Conservation (phyloP, 2,113 vertebrate genomes). For the Leucosticte australis region DNA sequence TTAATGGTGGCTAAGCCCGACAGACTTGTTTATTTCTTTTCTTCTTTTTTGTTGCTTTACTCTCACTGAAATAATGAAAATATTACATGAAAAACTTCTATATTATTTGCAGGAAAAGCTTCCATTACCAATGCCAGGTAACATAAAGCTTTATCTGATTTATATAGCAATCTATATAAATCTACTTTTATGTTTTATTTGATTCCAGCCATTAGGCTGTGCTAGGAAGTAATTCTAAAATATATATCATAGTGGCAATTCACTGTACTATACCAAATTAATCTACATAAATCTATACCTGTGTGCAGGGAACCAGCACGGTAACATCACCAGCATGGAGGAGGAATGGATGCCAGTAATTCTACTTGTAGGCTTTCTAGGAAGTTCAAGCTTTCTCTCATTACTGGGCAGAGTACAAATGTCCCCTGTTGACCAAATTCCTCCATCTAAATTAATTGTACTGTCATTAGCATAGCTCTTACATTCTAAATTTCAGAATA, state of each 20-base stretch:
- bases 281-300: constrained; percentile 75
- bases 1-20: constrained; percentile 66
- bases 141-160: constrained; percentile 75
- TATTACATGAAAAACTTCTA: constrained; percentile 65
- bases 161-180: constrained; percentile 76
- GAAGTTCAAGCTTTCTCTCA: constrained; percentile 31
- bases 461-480: constrained; percentile 32
- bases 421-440: constrained; percentile 22
- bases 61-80: constrained; percentile 71
- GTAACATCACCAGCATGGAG: constrained; percentile 38
- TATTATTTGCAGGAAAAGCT: constrained; percentile 64
- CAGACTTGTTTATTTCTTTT: constrained; percentile 60
- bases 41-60: constrained; percentile 63
- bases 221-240: constrained; percentile 73
- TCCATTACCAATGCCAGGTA: constrained; percentile 59
- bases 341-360: constrained; percentile 34
- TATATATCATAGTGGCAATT: constrained; percentile 68
- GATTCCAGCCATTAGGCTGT: constrained; percentile 75
- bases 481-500: constrained; percentile 41
- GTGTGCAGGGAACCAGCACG: constrained; percentile 43
- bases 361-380: constrained; percentile 42
- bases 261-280: constrained; percentile 66
- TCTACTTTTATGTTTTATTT: constrained; percentile 78
- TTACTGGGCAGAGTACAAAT: constrained; percentile 12
- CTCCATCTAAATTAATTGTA: constrained; percentile 4